Evolutionary conservation across 2,113 vertebrate genomes (phyloP).

Genomic region (Xerus inauris): DNA sequence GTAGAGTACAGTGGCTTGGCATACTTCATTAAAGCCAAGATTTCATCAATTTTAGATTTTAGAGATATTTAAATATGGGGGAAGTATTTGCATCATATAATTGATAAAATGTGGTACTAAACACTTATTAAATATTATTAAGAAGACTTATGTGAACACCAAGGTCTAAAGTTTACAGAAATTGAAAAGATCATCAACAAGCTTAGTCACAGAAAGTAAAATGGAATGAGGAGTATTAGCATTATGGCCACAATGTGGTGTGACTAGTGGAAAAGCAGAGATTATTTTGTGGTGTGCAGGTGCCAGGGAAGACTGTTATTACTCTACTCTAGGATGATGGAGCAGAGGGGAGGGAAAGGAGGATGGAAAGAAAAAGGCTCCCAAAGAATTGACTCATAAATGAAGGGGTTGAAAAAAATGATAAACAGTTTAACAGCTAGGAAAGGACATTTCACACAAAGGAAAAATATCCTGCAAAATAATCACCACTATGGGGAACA

Average conservation of each 20-base stretch:
- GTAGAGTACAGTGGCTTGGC: not conserved
- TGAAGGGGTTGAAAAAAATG: not conserved
- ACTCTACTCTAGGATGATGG: not conserved
- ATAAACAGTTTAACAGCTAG: not conserved
- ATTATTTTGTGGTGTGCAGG: not conserved
- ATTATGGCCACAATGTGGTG: not conserved
- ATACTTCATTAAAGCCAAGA: not conserved
- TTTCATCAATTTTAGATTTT: not conserved
- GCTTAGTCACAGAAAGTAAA: not conserved
- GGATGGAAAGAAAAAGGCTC: not conserved
- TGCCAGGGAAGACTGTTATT: not conserved
- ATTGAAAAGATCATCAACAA: slow-evolving; percentile 7
- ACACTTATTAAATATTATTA: not conserved
- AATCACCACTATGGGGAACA: not conserved
- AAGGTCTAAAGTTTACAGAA: not conserved
- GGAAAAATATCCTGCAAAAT: not conserved
- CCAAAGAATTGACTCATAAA: not conserved
- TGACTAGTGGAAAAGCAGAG: not conserved
- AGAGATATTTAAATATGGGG: not conserved
- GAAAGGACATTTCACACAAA: not conserved
- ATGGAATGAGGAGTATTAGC: not conserved
- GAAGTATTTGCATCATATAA: not conserved
- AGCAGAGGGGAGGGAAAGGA: not conserved
- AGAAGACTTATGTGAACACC: not conserved
- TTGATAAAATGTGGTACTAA: not conserved